Conservation (phyloP, 2,888 invertebrate genomes). For the Gerris lacustris region DNA sequence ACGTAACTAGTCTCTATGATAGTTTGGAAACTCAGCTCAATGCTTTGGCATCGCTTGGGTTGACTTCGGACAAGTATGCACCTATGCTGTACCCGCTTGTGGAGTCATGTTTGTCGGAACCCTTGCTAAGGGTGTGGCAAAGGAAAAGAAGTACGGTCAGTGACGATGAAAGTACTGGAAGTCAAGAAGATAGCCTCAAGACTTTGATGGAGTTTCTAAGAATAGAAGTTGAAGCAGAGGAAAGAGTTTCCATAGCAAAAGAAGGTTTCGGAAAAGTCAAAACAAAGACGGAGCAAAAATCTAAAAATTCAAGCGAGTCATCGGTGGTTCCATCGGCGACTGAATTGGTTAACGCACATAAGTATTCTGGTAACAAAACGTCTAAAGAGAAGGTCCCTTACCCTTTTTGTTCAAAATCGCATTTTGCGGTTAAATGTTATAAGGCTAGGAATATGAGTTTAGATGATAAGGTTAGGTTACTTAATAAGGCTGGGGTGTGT, state of each 20-base stretch:
- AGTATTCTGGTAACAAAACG: neutral
- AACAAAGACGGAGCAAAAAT: neutral
- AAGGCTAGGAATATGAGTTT: neutral
- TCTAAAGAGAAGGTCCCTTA: neutral
- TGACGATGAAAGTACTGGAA: neutral
- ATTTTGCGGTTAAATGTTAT: conserved; percentile 1
- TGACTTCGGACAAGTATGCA: neutral
- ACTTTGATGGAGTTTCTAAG: neutral
- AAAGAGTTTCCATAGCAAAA: neutral
- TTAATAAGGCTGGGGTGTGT: neutral
- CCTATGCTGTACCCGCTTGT: neutral
- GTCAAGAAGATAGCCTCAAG: neutral
- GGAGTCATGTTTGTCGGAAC: neutral
- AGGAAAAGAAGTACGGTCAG: neutral
- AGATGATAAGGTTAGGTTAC: neutral
- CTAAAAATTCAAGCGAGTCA: neutral
- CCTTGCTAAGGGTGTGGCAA: neutral
- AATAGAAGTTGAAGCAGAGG: neutral
- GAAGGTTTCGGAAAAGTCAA: neutral
- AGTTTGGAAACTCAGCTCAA: neutral
- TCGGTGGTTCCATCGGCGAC: neutral
- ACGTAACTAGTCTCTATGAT: neutral
- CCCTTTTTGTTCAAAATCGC: neutral
- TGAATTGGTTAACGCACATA: neutral
- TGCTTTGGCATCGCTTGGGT: neutral